Percentiles rank a stretch among this genome's conserved stretches.
Conservation (phyloP, 2,888 invertebrate genomes). For the Drosophila phalerata region DNA sequence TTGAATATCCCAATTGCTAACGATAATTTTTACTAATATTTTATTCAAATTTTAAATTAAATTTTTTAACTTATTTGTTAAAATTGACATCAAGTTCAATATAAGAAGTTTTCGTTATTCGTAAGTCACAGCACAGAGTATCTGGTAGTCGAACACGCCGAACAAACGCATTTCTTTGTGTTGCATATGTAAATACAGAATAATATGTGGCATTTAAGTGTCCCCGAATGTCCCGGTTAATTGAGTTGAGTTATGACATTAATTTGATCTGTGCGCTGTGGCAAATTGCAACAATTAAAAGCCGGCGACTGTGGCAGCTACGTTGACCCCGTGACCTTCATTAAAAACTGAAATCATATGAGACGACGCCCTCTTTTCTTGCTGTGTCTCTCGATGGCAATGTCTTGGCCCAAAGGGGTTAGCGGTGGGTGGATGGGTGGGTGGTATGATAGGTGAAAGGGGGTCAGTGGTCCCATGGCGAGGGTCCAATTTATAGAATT, state of each 20-base stretch:
- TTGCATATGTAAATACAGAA: slow-evolving; percentile 1
- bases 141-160: neutral
- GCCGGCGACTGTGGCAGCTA: slow-evolving; percentile 42
- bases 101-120: too few relatives aligned
- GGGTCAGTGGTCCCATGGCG: slow-evolving; percentile 40
- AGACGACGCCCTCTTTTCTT: slow-evolving; percentile 30
- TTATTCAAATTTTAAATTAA: too few relatives aligned
- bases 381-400: slow-evolving; percentile 22
- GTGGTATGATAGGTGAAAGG: neutral
- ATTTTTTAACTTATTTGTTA: too few relatives aligned
- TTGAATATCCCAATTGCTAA: too few relatives aligned
- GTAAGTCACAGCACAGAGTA: neutral
- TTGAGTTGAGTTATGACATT: slow-evolving; percentile 79
- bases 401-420: slow-evolving; percentile 13
- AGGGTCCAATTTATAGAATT: slow-evolving; percentile 46
- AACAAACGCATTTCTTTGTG: neutral
- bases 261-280: slow-evolving; percentile 67
- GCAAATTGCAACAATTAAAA: slow-evolving; percentile 75
- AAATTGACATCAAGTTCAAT: too few relatives aligned
- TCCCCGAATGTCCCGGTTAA: slow-evolving; percentile 55
- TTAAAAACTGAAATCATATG: slow-evolving; percentile 54
- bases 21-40: too few relatives aligned
- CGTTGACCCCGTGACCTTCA: slow-evolving; percentile 69
- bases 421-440: too few relatives aligned
- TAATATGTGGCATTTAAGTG: slow-evolving; percentile 5